A percentile compares a stretch with the other conserved stretches of the same genome.
phyloP scores from a whole-genome alignment of 1,140 invertebrate species.

The Caenorhabditis tropicalis region DNA sequence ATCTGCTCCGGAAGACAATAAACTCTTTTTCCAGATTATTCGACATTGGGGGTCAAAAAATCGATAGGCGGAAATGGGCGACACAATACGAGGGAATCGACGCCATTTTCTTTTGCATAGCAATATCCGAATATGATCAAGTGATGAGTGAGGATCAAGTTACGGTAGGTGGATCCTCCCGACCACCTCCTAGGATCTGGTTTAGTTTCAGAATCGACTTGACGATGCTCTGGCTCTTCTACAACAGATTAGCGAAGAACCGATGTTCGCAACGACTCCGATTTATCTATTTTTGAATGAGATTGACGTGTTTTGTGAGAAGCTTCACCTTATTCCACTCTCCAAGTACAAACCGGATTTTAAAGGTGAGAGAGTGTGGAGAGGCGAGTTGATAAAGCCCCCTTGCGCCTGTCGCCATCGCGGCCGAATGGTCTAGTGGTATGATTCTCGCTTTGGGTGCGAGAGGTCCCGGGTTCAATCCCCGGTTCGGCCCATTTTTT shows the following conservation, averaged over 20 bases:
- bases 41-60: conserved; percentile 56
- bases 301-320: conserved; percentile 53
- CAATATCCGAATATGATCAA: conserved; percentile 57
- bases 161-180: conserved; percentile 29
- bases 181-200: background rate
- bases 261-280: conserved; percentile 43
- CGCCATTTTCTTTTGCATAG: conserved; percentile 55
- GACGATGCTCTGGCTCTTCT: conserved; percentile 46
- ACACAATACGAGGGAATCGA: conserved; percentile 55
- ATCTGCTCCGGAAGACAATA: no score
- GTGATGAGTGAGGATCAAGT: conserved; percentile 50
- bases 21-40: conserved; percentile 56
- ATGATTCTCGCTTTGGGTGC: conserved; percentile 71
- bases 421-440: conserved; percentile 66
- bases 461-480: conserved; percentile 70
- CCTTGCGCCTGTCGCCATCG: background rate
- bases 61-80: conserved; percentile 55
- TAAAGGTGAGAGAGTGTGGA: background rate
- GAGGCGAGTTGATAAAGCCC: background rate
- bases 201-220: conserved; percentile 51
- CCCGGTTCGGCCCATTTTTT: conserved; percentile 54
- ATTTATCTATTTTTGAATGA: conserved; percentile 55
- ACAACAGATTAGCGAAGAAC: conserved; percentile 39
- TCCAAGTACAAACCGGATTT: conserved; percentile 45
- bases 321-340: conserved; percentile 46